Percentiles rank a stretch among this genome's conserved stretches.
These are phyloP conservation scores for Sylvicola cinctus DNA, from an alignment of 2,888 invertebrate species.

Conservation along the genomic window DNA sequence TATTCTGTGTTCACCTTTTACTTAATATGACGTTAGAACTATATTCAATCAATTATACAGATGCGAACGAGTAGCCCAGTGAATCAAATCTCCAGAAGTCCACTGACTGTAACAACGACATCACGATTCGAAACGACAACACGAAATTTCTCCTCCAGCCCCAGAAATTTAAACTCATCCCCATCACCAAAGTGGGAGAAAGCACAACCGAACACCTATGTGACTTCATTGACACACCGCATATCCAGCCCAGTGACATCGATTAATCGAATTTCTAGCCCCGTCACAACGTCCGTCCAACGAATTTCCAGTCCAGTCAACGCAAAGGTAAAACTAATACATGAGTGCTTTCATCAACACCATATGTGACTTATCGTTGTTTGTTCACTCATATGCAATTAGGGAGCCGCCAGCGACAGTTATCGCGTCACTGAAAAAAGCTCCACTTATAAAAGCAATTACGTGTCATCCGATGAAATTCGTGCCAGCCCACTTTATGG, in stretches of 20 bases:
- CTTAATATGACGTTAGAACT: no score
- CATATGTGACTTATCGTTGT: no score
- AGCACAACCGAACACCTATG: slow-evolving; percentile 33
- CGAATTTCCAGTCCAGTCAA: slow-evolving; percentile 2
- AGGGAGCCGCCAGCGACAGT: no score
- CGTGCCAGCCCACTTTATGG: slow-evolving; percentile 33
- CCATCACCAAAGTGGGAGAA: slow-evolving; percentile 21
- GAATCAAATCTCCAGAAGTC: slow-evolving; percentile 17
- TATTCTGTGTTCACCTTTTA: no score
- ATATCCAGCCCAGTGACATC: slow-evolving; percentile 19
- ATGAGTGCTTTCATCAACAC: no score
- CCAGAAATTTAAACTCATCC: slow-evolving; percentile 20
- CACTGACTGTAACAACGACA: slow-evolving; percentile 23
- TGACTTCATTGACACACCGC: slow-evolving; percentile 26
- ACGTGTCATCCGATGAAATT: slow-evolving; percentile 22
- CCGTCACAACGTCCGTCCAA: slow-evolving; percentile 9
- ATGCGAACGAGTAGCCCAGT: slow-evolving; percentile 21
- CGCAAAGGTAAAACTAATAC: no score
- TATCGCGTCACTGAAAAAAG: slow-evolving; percentile 20
- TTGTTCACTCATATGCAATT: no score
- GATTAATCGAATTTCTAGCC: slow-evolving; percentile 28
- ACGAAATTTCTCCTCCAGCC: slow-evolving; percentile 19
- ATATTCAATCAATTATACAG: slow-evolving; percentile 10
- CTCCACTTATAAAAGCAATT: slow-evolving; percentile 28
- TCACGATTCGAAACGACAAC: slow-evolving; percentile 19